Evolutionary conservation across 2,113 vertebrate species (phyloP), one percentile per base, ranked within the genome.

Genomic region (Marcusenius ussheri): DNA sequence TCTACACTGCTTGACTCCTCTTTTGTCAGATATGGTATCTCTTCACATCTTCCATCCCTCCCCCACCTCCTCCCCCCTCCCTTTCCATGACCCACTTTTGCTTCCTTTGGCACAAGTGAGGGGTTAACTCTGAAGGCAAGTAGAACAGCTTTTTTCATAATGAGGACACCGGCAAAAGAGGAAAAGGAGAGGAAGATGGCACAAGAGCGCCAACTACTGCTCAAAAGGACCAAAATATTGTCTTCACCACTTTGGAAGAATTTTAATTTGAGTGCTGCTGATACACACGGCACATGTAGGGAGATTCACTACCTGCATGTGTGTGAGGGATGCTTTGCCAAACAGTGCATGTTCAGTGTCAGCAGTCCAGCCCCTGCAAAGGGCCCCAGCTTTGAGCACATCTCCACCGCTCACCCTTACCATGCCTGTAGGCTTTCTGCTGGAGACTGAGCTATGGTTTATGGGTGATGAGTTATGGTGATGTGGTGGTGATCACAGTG

Each of bases 71-170:
- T 62, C 56, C 56, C 56, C 84, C 39, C 62, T 91, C 50, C 27
- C 80, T 87, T 21, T 35, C 47, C 51, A 62, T 95, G 95, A 96
- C 95, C 95, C 94, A 95, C 90, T 95, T 91, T 94, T 83, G 47
- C 90, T 84, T 90, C 88, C 91, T 92, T 92, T 88, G 27, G 86
- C 27, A 53, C 92, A 90, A 93, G 89, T 83, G 84, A 94, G 91
- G 93, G 91, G 94, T 93, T 95, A 93, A 94, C 88, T 93, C 89
- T 50, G 89, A 90, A 93, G 93, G 94, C 93, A 94, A 95, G 90
- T 95, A 89, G 93, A 94, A 93, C 94, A 92, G 89, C 93, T 93
- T 94, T 93, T 93, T 92, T 92, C 93, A 93, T 94, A 94, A 95
- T 91, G 92, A 95, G 93, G 94, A 94, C 93, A 93, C 50, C 56